Conservation (phyloP, 2,797 vertebrate genomes). For the Gymnoscopelus braueri region DNA sequence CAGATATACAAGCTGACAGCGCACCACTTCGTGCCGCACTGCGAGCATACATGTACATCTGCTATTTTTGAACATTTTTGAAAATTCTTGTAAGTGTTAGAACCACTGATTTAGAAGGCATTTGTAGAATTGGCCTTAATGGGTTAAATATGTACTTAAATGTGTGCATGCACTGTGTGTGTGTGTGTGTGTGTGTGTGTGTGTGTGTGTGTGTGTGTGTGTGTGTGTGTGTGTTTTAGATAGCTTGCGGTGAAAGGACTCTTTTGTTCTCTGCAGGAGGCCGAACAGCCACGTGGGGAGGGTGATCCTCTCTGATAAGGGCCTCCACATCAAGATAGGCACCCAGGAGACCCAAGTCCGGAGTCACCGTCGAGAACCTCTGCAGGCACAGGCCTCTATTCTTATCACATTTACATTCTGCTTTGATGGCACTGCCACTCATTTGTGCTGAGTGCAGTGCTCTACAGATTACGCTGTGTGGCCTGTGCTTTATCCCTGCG, state of each 20-base stretch:
- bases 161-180: slow-evolving; percentile 8
- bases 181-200: too few species aligned
- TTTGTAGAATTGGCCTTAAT: too few species aligned
- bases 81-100: too few species aligned
- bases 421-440: slow-evolving; percentile 48
- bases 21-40: too few species aligned
- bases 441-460: slow-evolving; percentile 48
- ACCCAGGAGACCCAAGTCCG: slow-evolving; percentile 66
- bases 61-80: too few species aligned
- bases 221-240: slow-evolving; percentile 55
- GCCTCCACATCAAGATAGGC: slow-evolving; percentile 74
- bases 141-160: neutral
- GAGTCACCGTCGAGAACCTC: slow-evolving; percentile 68
- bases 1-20: too few species aligned
- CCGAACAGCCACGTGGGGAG: slow-evolving; percentile 67
- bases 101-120: too few species aligned
- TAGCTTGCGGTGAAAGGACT: slow-evolving; percentile 69
- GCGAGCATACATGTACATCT: too few species aligned
- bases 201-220: neutral
- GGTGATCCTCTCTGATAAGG: slow-evolving; percentile 77
- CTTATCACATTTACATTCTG: slow-evolving; percentile 58
- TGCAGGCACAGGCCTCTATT: slow-evolving; percentile 59
- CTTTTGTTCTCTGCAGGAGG: slow-evolving; percentile 80
- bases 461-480: slow-evolving; percentile 18
- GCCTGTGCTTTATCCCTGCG: slow-evolving; percentile 9